Evolutionary conservation across 2,797 vertebrate genomes (phyloP), one percentile per base, ranked within the genome.

Genomic region (Manis crassicaudata): DNA sequence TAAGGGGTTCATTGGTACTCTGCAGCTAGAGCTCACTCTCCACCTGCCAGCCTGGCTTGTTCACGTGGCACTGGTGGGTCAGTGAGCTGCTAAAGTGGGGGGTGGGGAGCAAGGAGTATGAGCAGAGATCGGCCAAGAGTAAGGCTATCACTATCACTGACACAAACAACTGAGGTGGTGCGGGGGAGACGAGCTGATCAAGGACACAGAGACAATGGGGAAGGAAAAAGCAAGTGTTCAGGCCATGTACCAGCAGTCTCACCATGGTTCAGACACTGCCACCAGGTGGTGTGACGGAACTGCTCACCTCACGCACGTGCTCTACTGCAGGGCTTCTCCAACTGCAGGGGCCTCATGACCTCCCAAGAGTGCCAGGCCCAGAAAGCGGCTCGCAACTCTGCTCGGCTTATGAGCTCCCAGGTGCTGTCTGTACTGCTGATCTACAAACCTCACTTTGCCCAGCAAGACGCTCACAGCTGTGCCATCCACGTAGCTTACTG

Each of bases 21-120:
- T 25, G 68, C 6, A 21, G 67, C 65, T 17, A 11, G 76, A 0
- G 16, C 21, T 12, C n/a, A 4, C 32, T 7, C 27, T 14, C 25
- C 0, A 10, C 7, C 23, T 0, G 7, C 27, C 21, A 6, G 27
- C 5, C 23, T 21, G 9, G 29, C 73, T 5, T 1, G 4, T 2
- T 10, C 65, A 43, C 25, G 4, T 3, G 58, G 60, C 25, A 27
- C 32, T 3, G 5, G 9, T 9, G 2, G 32, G 10, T 7, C 67
- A 40, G 27, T 23, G 27, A n/a, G 63, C 46, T 18, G 21, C 10
- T 29, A 46, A n/a, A 25, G 8, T 3, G 1, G 16, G 40, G 40
- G 40, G 7, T 9, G 14, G 5, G 4, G 25, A 27, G 11, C 10
- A 1, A 5, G 3, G 14, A 21, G 3, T 23, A 4, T 1, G 16